Evolutionary conservation across 2,888 invertebrate species (phyloP).

Genomic region (Drosophila dives): DNA sequence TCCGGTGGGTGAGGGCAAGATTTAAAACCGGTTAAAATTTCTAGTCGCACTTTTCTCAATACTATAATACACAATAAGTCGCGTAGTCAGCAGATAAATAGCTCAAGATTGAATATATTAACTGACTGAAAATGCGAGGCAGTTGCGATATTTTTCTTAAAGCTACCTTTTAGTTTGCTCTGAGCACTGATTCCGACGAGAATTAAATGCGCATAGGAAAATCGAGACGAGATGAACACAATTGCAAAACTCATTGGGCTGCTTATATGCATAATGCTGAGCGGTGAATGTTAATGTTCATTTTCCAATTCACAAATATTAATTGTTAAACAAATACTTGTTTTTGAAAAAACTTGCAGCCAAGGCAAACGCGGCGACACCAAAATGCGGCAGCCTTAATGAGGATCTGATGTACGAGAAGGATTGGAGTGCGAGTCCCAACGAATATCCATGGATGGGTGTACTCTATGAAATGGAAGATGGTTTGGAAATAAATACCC

Average conservation of each 20-base stretch:
- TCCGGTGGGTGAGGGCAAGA: neutral
- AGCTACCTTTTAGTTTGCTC: slow-evolving; percentile 29
- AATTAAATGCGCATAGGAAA: slow-evolving; percentile 23
- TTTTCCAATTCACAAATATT: neutral
- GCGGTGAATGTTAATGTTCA: slow-evolving; percentile 30
- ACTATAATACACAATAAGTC: neutral
- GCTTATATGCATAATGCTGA: slow-evolving; percentile 26
- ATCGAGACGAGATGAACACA: slow-evolving; percentile 26
- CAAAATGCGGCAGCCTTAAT: slow-evolving; percentile 49
- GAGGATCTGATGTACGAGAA: slow-evolving; percentile 49
- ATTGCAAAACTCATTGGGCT: slow-evolving; percentile 42
- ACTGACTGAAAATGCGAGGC: neutral
- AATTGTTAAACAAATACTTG: too few relatives aligned
- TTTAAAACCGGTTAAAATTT: neutral
- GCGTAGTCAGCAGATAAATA: neutral
- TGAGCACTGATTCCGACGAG: slow-evolving; percentile 20
- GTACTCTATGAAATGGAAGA: slow-evolving; percentile 20
- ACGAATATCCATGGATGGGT: slow-evolving; percentile 65
- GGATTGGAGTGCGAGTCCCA: slow-evolving; percentile 40
- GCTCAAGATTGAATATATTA: neutral
- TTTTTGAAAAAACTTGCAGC: neutral
- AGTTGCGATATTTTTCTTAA: neutral
- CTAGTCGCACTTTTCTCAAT: neutral
- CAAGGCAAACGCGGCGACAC: neutral
- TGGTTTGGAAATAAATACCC: slow-evolving; percentile 1